Evolutionary conservation across 2,797 vertebrate genomes (phyloP).

Genomic region (Poeciliopsis infans): DNA sequence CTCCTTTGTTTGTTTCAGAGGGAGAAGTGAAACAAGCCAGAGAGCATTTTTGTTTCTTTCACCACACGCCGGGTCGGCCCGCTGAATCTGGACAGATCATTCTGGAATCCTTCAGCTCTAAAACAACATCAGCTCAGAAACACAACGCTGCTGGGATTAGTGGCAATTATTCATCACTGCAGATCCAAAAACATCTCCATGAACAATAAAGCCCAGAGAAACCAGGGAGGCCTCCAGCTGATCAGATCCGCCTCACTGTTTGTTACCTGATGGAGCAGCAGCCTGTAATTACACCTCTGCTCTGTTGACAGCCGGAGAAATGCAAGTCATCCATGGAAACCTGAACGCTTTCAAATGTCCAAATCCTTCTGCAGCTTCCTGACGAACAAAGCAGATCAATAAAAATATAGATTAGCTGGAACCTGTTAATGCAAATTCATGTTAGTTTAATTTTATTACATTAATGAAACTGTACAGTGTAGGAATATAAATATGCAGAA

Average conservation of each 20-base stretch:
- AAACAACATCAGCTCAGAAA: conserved; percentile 10
- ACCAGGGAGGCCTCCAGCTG: conserved; percentile 23
- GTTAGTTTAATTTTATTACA: background rate
- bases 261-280: conserved; percentile 25
- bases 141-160: background rate
- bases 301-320: conserved; percentile 66
- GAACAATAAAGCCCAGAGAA: background rate
- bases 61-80: conserved; percentile 2
- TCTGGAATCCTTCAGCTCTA: background rate
- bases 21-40: conserved; percentile 14
- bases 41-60: conserved; percentile 20
- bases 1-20: conserved; percentile 10
- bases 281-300: conserved; percentile 58
- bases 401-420: background rate
- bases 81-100: background rate
- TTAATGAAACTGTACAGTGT: no score
- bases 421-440: background rate
- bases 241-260: conserved; percentile 31
- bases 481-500: no score
- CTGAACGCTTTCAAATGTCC: background rate
- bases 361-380: background rate
- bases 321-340: conserved; percentile 64
- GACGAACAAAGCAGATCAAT: background rate
- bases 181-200: conserved; percentile 4
- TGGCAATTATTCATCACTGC: conserved; percentile 16